phyloP scores from a whole-genome alignment of 2,113 vertebrate species.

The Synodontis membranacea region DNA sequence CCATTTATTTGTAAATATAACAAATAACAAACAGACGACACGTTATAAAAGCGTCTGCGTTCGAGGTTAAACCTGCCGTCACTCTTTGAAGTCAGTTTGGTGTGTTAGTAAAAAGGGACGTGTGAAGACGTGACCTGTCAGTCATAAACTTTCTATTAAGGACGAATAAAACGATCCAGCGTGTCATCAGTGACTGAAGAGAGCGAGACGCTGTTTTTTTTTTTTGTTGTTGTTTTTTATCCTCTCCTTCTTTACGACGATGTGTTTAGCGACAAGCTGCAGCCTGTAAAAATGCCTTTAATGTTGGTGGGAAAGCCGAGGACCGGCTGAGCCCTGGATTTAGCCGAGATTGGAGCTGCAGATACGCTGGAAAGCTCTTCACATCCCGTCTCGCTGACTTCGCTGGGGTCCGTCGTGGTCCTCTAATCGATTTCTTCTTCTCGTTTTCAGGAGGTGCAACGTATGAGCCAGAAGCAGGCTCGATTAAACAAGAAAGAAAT shows the following conservation, averaged over 20 bases:
- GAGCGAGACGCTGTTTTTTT: background rate
- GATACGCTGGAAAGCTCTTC: constrained; percentile 54
- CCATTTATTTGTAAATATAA: too few species aligned
- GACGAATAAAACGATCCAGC: constrained; percentile 4
- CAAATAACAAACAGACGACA: too few species aligned
- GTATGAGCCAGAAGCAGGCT: background rate
- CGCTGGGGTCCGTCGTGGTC: constrained; percentile 19
- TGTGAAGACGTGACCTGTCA: background rate
- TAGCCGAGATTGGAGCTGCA: constrained; percentile 63
- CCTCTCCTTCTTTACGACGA: constrained; percentile 39
- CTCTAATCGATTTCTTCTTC: background rate
- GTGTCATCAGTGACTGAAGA: background rate
- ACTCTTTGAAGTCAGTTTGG: background rate
- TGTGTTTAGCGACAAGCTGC: constrained; percentile 53
- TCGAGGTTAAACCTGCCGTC: background rate
- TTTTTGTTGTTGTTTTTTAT: background rate
- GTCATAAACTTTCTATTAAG: background rate
- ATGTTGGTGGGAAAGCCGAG: constrained; percentile 72
- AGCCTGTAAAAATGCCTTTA: constrained; percentile 60
- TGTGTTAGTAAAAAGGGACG: background rate
- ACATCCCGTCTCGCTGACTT: constrained; percentile 15
- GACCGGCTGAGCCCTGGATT: constrained; percentile 65
- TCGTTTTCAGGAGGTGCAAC: background rate
- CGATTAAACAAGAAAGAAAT: constrained; percentile 11
- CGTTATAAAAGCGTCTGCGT: background rate